phyloP scores from a whole-genome alignment of 1,140 invertebrate species.

The Pectinophora gossypiella region DNA sequence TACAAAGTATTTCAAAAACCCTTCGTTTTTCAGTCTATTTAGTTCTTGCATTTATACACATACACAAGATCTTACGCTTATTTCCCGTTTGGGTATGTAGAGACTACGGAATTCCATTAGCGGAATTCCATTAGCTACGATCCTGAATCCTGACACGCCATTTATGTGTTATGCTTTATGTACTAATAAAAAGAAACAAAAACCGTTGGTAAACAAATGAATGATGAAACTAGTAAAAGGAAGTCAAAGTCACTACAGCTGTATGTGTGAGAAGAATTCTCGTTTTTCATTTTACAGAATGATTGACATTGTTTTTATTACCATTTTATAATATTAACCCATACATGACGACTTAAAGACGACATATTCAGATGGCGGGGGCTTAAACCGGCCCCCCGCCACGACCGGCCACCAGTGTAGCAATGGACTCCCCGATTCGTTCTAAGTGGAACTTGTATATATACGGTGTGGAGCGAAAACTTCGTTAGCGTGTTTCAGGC shows the following conservation, averaged over 20 bases:
- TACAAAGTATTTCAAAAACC: too few species aligned
- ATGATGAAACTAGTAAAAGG: constrained; percentile 45
- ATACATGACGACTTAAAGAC: constrained; percentile 41
- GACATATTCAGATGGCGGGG: constrained; percentile 44
- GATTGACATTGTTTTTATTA: constrained; percentile 31
- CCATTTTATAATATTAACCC: constrained; percentile 35
- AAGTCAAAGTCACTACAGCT: constrained; percentile 53
- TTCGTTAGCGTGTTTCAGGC: constrained; percentile 35
- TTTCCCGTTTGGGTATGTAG: too few species aligned
- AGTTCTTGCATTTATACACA: too few species aligned
- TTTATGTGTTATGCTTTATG: too few species aligned
- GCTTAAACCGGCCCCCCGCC: constrained; percentile 41
- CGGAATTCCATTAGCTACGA: too few species aligned
- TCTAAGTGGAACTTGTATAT: constrained; percentile 19
- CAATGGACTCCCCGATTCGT: constrained; percentile 31
- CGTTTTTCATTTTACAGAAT: constrained; percentile 40
- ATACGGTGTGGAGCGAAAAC: constrained; percentile 22
- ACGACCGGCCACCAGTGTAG: constrained; percentile 46
- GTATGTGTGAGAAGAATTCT: constrained; percentile 49
- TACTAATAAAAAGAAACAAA: too few species aligned
- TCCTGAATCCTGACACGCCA: too few species aligned
- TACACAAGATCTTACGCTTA: too few species aligned
- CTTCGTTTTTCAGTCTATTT: too few species aligned
- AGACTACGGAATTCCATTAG: too few species aligned
- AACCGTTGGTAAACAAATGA: too few species aligned